Conservation (phyloP, 2,888 invertebrate species). For the Andrena marginata region DNA sequence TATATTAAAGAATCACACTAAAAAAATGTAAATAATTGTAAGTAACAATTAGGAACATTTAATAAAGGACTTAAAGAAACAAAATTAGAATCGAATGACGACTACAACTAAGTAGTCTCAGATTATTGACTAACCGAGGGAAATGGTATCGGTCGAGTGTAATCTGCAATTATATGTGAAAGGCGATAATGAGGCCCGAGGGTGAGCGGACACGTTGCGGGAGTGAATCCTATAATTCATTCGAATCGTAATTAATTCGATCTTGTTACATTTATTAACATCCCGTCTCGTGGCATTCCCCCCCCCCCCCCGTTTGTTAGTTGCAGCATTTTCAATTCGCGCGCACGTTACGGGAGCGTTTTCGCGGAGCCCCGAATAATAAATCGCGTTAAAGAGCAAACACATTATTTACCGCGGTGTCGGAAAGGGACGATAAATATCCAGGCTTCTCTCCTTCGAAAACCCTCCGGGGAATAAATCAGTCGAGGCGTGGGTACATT, state of each 20-base stretch:
- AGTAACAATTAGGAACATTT: too few species aligned
- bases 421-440: constrained; percentile 61
- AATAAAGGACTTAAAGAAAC: too few species aligned
- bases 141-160: too few species aligned
- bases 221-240: background rate
- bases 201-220: too few species aligned
- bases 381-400: constrained; percentile 62
- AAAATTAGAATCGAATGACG: too few species aligned
- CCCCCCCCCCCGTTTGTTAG: background rate
- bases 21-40: too few species aligned
- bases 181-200: too few species aligned
- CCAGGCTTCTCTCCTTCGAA: constrained; percentile 51
- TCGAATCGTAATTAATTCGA: background rate
- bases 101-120: too few species aligned
- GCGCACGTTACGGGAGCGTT: constrained; percentile 28
- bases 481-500: constrained; percentile 51
- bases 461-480: constrained; percentile 53
- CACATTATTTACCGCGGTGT: constrained; percentile 55
- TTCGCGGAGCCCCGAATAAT: constrained; percentile 40
- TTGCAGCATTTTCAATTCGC: background rate
- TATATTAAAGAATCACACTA: too few species aligned
- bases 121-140: too few species aligned
- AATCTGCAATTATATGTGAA: too few species aligned
- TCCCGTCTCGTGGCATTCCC: background rate
- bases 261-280: too few species aligned